These are phyloP conservation scores for Halocaridina rubra DNA, from an alignment of 2,888 invertebrate species.

Conservation along the genomic window DNA sequence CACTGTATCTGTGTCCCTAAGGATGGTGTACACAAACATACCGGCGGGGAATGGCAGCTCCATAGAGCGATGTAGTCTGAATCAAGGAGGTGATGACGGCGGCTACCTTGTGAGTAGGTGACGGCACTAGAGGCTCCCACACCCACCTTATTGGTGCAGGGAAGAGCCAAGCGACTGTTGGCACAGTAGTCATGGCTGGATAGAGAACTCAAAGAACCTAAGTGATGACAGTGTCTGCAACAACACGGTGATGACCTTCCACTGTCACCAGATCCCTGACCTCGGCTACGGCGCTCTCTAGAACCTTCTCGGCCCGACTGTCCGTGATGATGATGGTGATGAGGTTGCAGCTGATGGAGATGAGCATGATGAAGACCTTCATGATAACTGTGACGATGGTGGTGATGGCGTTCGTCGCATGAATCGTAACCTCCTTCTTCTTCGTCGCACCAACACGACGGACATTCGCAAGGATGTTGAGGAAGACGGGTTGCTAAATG, in stretches of 20 bases:
- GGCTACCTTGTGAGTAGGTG: slow-evolving; percentile 26
- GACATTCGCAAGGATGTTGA: slow-evolving; percentile 23
- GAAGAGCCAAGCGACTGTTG: slow-evolving; percentile 39
- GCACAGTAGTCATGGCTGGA: slow-evolving; percentile 42
- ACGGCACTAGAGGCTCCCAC: not conserved
- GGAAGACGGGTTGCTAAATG: slow-evolving; percentile 4
- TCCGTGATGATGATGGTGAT: slow-evolving; percentile 11
- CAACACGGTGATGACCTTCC: slow-evolving; percentile 45
- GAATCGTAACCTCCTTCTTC: slow-evolving; percentile 46
- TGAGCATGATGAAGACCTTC: slow-evolving; percentile 61
- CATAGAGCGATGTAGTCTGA: slow-evolving; percentile 63
- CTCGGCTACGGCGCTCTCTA: slow-evolving; percentile 26
- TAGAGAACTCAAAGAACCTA: slow-evolving; percentile 34
- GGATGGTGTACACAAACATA: slow-evolving; percentile 48
- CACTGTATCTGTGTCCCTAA: no score
- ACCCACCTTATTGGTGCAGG: slow-evolving; percentile 54
- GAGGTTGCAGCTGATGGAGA: slow-evolving; percentile 29
- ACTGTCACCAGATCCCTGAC: slow-evolving; percentile 46
- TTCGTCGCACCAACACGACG: slow-evolving; percentile 55
- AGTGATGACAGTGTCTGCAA: slow-evolving; percentile 28
- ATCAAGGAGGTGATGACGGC: slow-evolving; percentile 44
- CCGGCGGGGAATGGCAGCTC: slow-evolving; percentile 62
- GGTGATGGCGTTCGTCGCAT: slow-evolving; percentile 48
- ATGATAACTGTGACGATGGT: slow-evolving; percentile 61
- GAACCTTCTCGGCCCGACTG: slow-evolving; percentile 5